These are phyloP conservation scores for Hemicrepidius hirtus DNA, from an alignment of 2,888 invertebrate species.

Conservation along the genomic window DNA sequence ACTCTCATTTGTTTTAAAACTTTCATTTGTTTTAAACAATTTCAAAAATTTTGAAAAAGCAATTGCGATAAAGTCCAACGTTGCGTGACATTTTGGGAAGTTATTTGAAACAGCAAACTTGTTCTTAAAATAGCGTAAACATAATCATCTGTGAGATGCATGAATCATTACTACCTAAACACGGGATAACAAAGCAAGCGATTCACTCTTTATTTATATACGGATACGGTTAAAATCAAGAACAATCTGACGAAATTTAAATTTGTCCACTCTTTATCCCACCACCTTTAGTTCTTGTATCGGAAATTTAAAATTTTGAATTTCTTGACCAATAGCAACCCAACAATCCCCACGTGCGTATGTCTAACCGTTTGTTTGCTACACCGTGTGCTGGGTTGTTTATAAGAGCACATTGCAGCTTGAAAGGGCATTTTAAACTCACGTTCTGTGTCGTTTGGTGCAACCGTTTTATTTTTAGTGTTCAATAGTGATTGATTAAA, in stretches of 20 bases:
- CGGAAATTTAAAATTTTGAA: slow-evolving; percentile 37
- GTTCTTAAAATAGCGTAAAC: background rate
- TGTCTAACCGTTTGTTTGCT: slow-evolving; percentile 1
- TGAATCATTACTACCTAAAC: slow-evolving; percentile 8
- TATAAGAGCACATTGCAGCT: slow-evolving; percentile 21
- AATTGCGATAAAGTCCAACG: background rate
- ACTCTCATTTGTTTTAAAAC: too few relatives aligned
- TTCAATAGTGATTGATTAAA: background rate
- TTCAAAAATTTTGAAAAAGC: too few relatives aligned
- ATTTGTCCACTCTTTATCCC: slow-evolving; percentile 34
- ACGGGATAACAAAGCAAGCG: slow-evolving; percentile 19
- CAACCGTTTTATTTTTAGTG: background rate
- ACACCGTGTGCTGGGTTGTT: slow-evolving; percentile 2
- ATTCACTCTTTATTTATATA: slow-evolving; percentile 6
- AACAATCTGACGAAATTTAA: slow-evolving; percentile 28
- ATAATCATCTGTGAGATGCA: background rate
- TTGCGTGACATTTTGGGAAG: background rate
- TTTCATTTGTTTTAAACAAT: too few relatives aligned
- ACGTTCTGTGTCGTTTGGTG: background rate
- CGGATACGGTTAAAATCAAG: slow-evolving; percentile 28
- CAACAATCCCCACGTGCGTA: slow-evolving; percentile 2
- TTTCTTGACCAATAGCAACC: background rate
- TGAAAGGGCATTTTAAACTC: background rate
- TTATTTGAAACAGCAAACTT: slow-evolving; percentile 1
- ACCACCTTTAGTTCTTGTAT: background rate